Evolutionary conservation across 2,888 invertebrate genomes (phyloP), one percentile per base, ranked within the genome.

Genomic region (Aleiodes alternator): DNA sequence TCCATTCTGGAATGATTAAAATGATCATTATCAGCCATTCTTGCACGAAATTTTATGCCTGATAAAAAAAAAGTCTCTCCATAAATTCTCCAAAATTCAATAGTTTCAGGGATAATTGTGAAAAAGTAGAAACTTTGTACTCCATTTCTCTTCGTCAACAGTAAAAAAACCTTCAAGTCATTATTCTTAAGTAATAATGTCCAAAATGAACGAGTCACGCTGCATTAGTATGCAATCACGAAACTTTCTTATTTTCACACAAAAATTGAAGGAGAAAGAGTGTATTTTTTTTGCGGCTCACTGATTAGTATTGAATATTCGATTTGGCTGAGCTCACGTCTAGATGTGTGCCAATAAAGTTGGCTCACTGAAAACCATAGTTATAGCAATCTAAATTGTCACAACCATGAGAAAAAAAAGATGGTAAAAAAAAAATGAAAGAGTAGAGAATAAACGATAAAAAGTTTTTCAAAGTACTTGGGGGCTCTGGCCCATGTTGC

Each of bases 151-250:
- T 3, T 43, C 43, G 7, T 43, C 43, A 56, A 7, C 56, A 56
- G 3, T 43, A 23, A 5, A n/a, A 1, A 55, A 53, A 69, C 69
- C 69, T 55, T 69, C 55, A 69, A 29, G 43, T 51, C 51, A 50
- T 23, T 29, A 68, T 50, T 50, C n/a, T 51, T 55, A 14, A 16
- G 16, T 50, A 14, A 23, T 69, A 38, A 43, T 38, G 9, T 38
- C 55, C 56, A 53, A 64, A 72, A 12, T 50, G 53, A 14, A 23
- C 66, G 14, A 72, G 61, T 69, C 74, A 69, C 55, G 74, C 31
- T 53, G 69, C 51, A 69, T 74, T 69, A 69, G 53, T 69, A 74
- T 61, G 29, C 23, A 69, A 50, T 38, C 68, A 29, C 34, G n/a
- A 73, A 55, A 56, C 59, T 59, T 71, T 61, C 61, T 53, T 61